A percentile compares a stretch with the other conserved stretches of the same genome.
phyloP scores from a whole-genome alignment of 2,113 vertebrate genomes.

The Cinclus cinclus region DNA sequence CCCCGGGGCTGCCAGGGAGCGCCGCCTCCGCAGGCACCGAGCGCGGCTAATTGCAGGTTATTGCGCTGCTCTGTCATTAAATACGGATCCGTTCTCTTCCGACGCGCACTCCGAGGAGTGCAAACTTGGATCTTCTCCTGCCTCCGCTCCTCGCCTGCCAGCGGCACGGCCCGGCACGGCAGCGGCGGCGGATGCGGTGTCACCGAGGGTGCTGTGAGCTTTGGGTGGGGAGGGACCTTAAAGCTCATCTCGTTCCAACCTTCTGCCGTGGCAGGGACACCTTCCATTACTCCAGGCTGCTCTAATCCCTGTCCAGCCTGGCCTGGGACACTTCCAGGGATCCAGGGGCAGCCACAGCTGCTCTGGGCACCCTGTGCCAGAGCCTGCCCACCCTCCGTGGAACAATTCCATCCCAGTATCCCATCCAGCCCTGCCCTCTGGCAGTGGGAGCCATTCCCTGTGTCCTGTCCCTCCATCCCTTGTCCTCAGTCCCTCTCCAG shows the following conservation, averaged over 20 bases:
- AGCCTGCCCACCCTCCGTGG: rapidly evolving
- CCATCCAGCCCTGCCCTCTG: neutral
- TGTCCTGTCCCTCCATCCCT: neutral
- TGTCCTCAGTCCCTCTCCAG: no score
- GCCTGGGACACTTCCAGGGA: neutral
- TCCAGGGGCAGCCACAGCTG: neutral
- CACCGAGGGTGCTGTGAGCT: rapidly evolving
- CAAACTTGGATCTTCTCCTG: neutral
- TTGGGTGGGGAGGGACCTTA: rapidly evolving
- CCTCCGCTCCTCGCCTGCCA: neutral
- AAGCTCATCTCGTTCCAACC: neutral
- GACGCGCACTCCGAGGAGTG: neutral
- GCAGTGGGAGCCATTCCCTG: neutral
- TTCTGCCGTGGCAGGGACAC: neutral
- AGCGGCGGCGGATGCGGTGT: no score
- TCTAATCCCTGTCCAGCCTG: rapidly evolving
- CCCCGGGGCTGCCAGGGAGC: neutral
- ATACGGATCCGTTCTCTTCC: constrained; percentile 20
- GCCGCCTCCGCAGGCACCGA: neutral
- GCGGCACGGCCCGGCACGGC: neutral
- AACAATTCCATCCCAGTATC: rapidly evolving
- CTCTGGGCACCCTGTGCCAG: neutral
- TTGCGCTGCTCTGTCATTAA: neutral
- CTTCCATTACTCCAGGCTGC: rapidly evolving
- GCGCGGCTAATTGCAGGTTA: neutral